phyloP scores from a whole-genome alignment of 1,140 invertebrate genomes.

The Hypothenemus hampei region DNA sequence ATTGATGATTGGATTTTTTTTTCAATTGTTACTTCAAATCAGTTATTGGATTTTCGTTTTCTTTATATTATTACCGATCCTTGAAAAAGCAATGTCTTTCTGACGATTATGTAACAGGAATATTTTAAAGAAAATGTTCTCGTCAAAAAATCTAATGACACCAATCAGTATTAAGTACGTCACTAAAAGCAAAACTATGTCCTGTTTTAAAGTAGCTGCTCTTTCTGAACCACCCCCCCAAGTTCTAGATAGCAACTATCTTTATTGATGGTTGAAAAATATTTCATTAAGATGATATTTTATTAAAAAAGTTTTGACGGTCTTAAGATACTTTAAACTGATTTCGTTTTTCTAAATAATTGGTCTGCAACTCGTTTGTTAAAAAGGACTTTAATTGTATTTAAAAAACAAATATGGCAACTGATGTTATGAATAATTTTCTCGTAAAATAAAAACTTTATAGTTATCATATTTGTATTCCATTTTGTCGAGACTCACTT shows the following conservation, averaged over 20 bases:
- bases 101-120: slow-evolving; percentile 2
- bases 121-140: slow-evolving; percentile 13
- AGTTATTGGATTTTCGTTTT: no score
- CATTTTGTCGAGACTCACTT: slow-evolving; percentile 16
- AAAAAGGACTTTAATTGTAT: not conserved
- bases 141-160: slow-evolving; percentile 21
- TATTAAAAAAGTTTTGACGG: not conserved
- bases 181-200: slow-evolving; percentile 28
- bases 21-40: no score
- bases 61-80: slow-evolving; percentile 7
- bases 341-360: no score
- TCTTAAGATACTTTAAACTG: no score
- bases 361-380: no score
- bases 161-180: slow-evolving; percentile 24
- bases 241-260: not conserved
- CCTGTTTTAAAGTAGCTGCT: slow-evolving; percentile 15
- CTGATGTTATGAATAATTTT: slow-evolving; percentile 7
- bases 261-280: not conserved
- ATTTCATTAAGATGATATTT: slow-evolving; percentile 1
- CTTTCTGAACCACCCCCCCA: slow-evolving; percentile 3
- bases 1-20: no score
- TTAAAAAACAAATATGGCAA: not conserved
- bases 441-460: slow-evolving; percentile 15
- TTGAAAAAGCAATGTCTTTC: slow-evolving; percentile 8
- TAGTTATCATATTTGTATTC: slow-evolving; percentile 21